A percentile compares a stretch with the other conserved stretches of the same genome.
Conservation (phyloP, 2,113 vertebrate species). For the Varanus salvator region DNA sequence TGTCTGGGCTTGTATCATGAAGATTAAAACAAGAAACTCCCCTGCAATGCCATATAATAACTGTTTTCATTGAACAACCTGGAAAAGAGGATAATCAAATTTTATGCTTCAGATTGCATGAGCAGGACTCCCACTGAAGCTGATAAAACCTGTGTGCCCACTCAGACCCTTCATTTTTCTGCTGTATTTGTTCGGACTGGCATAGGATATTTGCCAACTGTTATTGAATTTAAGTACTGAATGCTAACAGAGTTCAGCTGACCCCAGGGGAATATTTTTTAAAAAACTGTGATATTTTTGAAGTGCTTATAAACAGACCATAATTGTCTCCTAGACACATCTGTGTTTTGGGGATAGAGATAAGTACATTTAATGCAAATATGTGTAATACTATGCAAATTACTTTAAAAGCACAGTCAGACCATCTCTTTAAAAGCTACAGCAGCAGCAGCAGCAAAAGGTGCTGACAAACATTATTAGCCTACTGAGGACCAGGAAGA, state of each 20-base stretch:
- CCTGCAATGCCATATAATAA: not conserved
- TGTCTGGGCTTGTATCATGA: not conserved
- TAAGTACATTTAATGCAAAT: conserved; percentile 55
- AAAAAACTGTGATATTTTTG: conserved; percentile 56
- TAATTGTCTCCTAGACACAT: conserved; percentile 54
- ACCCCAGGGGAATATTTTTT: conserved; percentile 53
- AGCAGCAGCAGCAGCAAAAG: conserved; percentile 20
- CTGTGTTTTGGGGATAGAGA: conserved; percentile 46
- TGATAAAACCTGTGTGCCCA: conserved; percentile 48
- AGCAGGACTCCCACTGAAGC: conserved; percentile 56
- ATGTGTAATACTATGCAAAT: conserved; percentile 51
- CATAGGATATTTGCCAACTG: conserved; percentile 44
- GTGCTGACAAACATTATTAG: conserved; percentile 23
- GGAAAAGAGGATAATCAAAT: conserved; percentile 55
- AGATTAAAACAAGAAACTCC: conserved; percentile 27
- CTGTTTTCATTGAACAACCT: conserved; percentile 34
- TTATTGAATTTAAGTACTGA: conserved; percentile 16
- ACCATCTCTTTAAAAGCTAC: conserved; percentile 42
- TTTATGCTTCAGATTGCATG: conserved; percentile 11
- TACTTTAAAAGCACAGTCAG: conserved; percentile 41
- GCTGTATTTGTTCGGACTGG: conserved; percentile 30
- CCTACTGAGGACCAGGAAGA: not conserved
- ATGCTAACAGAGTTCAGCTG: conserved; percentile 40
- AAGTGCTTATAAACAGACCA: conserved; percentile 46
- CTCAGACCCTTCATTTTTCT: conserved; percentile 18